phyloP scores from a whole-genome alignment of 2,888 invertebrate genomes.

The Coelinius sp. region DNA sequence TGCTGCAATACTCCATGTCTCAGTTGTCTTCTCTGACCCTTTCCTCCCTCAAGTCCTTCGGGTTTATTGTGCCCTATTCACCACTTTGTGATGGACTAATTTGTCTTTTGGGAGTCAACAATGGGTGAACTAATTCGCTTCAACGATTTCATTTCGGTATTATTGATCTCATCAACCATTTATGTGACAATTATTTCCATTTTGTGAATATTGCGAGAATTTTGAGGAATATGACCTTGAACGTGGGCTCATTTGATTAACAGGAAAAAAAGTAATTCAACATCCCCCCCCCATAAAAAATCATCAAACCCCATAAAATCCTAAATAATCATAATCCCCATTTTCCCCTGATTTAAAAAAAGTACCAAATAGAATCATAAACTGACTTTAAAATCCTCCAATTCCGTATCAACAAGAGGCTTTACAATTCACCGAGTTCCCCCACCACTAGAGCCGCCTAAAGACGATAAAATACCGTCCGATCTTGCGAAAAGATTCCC shows the following conservation, averaged over 20 bases:
- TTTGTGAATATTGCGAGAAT: no score
- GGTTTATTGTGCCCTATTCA: conserved; percentile 7
- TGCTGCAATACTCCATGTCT: conserved; percentile 9
- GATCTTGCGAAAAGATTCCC: conserved; percentile 1
- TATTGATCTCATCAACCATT: neutral
- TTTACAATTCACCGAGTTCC: neutral
- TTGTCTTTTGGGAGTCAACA: neutral
- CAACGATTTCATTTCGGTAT: neutral
- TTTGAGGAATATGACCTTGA: no score
- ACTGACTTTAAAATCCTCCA: neutral
- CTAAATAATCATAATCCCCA: neutral
- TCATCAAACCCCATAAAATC: no score
- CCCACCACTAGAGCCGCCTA: neutral
- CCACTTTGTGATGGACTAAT: neutral
- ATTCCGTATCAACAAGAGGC: conserved; percentile 7
- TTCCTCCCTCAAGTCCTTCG: neutral
- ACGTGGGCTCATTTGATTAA: no score
- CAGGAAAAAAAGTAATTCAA: no score
- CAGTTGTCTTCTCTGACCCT: conserved; percentile 2
- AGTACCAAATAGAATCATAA: neutral
- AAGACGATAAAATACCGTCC: neutral
- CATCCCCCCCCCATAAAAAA: no score
- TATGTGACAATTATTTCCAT: neutral
- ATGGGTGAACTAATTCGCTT: neutral
- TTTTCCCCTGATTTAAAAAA: neutral